Evolutionary conservation across 2,888 invertebrate genomes (phyloP), one percentile per base, ranked within the genome.

Genomic region (Crepidodera aurea): DNA sequence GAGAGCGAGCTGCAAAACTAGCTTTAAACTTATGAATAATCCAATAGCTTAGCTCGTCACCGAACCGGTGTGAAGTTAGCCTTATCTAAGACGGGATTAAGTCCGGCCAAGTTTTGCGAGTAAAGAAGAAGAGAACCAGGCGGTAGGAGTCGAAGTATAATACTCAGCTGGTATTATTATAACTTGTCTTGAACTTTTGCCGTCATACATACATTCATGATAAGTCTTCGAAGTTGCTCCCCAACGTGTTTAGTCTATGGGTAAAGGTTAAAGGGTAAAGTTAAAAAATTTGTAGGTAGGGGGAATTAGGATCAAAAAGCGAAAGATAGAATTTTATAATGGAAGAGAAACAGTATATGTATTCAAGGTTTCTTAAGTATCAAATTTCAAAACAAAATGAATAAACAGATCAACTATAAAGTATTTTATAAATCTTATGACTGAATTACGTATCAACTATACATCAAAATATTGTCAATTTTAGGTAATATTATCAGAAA

Each of bases 11-110:
- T 78, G 74, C 77, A 74, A 78, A 78, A 62, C 77, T 76, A 74
- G 77, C 78, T 78, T 74, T 77, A 77, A 69, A 79, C 77, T 80
- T 77, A 79, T 80, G 79, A 80, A 79, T 79, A 79, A 80, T 80
- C 79, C 78, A 76, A 74, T 68, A 75, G 79, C 78, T 80, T 78
- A 79, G 75, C 77, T 70, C 74, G 77, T 77, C 71, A 75, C 77
- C 76, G 74, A 75, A 76, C 77, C 77, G 78, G 78, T 77, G 79
- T 77, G 70, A 69, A 79, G 77, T 77, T 76, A 72, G 73, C 75
- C 75, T 79, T 79, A 79, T 79, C 78, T 79, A 76, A 78, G 78
- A 74, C 77, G 71, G 77, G 78, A 79, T 79, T 79, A 78, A 76
- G 76, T 73, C 75, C 72, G 68, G 72, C 71, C 71, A 77, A 78